A percentile compares a stretch with the other conserved stretches of the same genome.
Evolutionary conservation across 2,113 vertebrate species (phyloP).

Genomic region (Sterna hirundo): DNA sequence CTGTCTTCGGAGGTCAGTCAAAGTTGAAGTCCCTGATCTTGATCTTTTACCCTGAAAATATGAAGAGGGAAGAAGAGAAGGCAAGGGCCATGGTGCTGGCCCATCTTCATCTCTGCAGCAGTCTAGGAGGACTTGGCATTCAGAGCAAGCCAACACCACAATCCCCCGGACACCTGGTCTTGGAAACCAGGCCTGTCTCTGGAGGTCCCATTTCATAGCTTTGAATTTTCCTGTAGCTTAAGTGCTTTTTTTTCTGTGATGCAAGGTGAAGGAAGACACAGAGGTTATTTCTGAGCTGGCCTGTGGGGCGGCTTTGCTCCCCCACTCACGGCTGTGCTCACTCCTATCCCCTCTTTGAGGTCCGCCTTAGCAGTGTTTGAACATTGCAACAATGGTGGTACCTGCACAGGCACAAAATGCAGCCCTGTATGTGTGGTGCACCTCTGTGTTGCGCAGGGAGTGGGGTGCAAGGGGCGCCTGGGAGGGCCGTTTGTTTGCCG

Average conservation of each 20-base stretch:
- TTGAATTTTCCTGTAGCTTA: background rate
- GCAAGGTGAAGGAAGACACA: background rate
- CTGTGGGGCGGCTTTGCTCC: background rate
- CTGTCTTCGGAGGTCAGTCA: background rate
- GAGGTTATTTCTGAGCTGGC: background rate
- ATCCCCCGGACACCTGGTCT: accelerated
- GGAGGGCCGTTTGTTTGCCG: accelerated
- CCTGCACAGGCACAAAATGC: background rate
- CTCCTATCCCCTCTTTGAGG: background rate
- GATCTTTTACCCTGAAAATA: background rate
- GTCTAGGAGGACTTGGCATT: background rate
- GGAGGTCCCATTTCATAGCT: background rate
- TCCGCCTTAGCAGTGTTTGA: background rate
- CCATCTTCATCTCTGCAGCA: background rate
- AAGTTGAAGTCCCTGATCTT: background rate
- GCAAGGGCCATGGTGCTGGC: background rate
- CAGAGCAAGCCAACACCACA: background rate
- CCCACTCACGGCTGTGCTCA: accelerated
- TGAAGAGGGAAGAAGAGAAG: background rate
- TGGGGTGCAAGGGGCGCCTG: background rate
- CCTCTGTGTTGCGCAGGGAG: accelerated
- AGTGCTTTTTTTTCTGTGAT: background rate
- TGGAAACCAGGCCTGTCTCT: background rate
- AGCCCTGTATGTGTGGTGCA: accelerated
- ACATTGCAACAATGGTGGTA: accelerated